Conservation (phyloP, 1,140 invertebrate species). For the Tribolium madens region DNA sequence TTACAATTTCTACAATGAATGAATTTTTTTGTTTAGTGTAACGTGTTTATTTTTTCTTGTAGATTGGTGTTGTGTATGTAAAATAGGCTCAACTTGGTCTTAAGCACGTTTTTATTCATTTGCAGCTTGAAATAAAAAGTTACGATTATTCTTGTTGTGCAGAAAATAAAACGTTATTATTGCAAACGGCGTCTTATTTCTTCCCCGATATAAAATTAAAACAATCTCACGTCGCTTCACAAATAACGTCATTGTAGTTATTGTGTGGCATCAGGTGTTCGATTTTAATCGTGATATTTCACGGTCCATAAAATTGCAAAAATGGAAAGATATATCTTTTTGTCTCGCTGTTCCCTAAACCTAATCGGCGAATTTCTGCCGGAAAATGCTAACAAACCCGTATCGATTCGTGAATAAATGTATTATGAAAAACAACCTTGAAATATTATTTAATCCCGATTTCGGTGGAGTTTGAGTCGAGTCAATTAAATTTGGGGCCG, state of each 20-base stretch:
- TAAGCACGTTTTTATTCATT: neutral
- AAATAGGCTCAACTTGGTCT: neutral
- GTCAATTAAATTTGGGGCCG: too few relatives aligned
- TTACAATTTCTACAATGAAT: too few relatives aligned
- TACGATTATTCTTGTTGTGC: neutral
- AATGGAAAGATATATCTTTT: conserved; percentile 17
- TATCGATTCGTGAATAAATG: neutral
- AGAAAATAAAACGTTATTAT: neutral
- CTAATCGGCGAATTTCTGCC: neutral
- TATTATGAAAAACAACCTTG: neutral
- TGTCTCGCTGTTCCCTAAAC: neutral
- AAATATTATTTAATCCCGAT: neutral
- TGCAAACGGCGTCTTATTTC: neutral
- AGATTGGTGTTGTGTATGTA: neutral
- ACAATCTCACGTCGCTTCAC: neutral
- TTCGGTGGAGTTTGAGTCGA: neutral
- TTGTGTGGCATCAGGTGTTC: neutral
- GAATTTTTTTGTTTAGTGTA: neutral
- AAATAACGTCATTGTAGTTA: neutral
- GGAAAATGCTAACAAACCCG: neutral
- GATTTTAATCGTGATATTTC: conserved; percentile 6
- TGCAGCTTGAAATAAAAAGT: neutral
- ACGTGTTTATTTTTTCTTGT: neutral
- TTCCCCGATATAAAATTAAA: neutral
- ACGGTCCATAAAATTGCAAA: conserved; percentile 11